A percentile compares a stretch with the other conserved stretches of the same genome.
These are phyloP conservation scores for Philopotamus ludificatus DNA, from an alignment of 1,140 invertebrate species.

Conservation along the genomic window DNA sequence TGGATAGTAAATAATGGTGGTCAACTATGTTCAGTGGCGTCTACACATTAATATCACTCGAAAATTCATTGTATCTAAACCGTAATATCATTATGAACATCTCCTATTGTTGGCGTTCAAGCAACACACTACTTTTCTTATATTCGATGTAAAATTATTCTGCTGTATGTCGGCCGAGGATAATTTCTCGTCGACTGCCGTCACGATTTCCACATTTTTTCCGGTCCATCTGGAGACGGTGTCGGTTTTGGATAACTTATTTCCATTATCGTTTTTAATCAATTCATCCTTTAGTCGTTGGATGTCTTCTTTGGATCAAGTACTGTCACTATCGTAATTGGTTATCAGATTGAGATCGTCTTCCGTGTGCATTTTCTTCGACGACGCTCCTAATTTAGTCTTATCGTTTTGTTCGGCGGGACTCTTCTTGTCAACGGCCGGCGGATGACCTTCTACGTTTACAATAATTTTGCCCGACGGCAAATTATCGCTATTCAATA, in stretches of 20 bases:
- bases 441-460: slow-evolving; percentile 33
- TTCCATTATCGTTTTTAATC: slow-evolving; percentile 34
- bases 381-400: slow-evolving; percentile 45
- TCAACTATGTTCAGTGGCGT: too few relatives aligned
- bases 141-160: slow-evolving; percentile 41
- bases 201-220: slow-evolving; percentile 22
- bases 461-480: slow-evolving; percentile 33
- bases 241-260: slow-evolving; percentile 25
- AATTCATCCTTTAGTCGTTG: slow-evolving; percentile 39
- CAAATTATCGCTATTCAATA: slow-evolving; percentile 21
- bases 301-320: slow-evolving; percentile 55
- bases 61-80: too few relatives aligned
- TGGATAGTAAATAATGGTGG: too few relatives aligned
- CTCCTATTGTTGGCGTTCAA: slow-evolving; percentile 34
- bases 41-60: too few relatives aligned
- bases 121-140: slow-evolving; percentile 40
- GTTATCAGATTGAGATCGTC: slow-evolving; percentile 53
- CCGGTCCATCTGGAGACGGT: slow-evolving; percentile 26
- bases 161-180: slow-evolving; percentile 27
- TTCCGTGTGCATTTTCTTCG: slow-evolving; percentile 45
- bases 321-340: slow-evolving; percentile 53
- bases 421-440: slow-evolving; percentile 48
- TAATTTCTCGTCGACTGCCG: slow-evolving; percentile 19
- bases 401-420: slow-evolving; percentile 50
- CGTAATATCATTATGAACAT: slow-evolving; percentile 39